phyloP scores from a whole-genome alignment of 2,797 vertebrate genomes.

The Dallia pectoralis region DNA sequence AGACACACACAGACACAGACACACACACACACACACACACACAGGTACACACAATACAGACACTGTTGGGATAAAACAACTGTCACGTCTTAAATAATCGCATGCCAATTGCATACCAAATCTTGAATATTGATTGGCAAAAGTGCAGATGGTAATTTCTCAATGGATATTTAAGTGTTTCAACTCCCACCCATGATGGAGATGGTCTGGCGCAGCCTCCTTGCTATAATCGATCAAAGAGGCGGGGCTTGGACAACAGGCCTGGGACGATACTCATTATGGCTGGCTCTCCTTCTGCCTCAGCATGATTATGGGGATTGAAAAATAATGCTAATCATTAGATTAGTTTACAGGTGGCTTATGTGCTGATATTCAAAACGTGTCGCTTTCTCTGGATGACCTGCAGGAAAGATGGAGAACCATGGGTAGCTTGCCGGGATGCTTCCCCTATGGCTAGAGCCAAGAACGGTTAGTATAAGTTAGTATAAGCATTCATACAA shows the following conservation, averaged over 20 bases:
- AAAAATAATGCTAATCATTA: conserved; percentile 66
- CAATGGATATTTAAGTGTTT: conserved; percentile 18
- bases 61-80: background rate
- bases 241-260: conserved; percentile 45
- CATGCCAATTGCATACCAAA: conserved; percentile 7
- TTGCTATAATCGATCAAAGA: conserved; percentile 40
- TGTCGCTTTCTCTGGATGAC: conserved; percentile 52
- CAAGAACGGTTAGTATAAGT: conserved; percentile 52
- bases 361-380: conserved; percentile 70
- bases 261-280: conserved; percentile 13
- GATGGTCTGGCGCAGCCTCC: conserved; percentile 25
- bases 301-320: conserved; percentile 58
- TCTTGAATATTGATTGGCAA: conserved; percentile 6
- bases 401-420: conserved; percentile 49
- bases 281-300: conserved; percentile 33
- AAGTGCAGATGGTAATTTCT: background rate
- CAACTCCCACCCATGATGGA: conserved; percentile 27
- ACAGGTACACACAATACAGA: background rate
- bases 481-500: conserved; percentile 31
- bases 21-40: background rate
- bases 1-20: too few species aligned
- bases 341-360: conserved; percentile 63
- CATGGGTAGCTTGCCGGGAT: background rate
- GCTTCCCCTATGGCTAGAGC: conserved; percentile 24
- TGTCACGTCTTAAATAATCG: background rate